Evolutionary conservation across 1,140 invertebrate species (phyloP).

Genomic region (Diuraphis noxia): DNA sequence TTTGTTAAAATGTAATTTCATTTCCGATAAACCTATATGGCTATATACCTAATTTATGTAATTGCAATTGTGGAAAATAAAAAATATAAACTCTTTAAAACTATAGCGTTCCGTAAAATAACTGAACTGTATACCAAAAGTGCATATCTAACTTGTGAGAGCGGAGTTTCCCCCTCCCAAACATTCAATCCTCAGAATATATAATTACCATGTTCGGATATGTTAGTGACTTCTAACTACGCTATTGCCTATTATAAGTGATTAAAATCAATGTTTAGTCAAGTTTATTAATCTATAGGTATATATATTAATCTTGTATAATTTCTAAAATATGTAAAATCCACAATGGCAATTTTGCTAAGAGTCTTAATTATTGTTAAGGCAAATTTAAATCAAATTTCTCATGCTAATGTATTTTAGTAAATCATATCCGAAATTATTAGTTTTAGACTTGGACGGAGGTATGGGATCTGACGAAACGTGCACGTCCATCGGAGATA

Average conservation of each 20-base stretch:
- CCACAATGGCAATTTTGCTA: neutral
- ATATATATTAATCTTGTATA: no score
- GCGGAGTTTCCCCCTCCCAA: neutral
- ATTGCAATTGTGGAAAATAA: no score
- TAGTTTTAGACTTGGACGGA: conserved; percentile 57
- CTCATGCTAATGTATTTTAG: neutral
- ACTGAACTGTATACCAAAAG: neutral
- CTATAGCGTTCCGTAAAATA: neutral
- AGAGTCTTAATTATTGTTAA: neutral
- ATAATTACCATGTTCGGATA: neutral
- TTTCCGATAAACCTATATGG: neutral
- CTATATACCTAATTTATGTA: no score
- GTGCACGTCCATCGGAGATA: conserved; percentile 79
- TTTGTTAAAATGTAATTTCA: neutral
- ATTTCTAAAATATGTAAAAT: no score
- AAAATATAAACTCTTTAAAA: neutral
- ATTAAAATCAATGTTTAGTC: neutral
- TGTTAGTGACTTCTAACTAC: no score
- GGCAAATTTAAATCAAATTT: neutral
- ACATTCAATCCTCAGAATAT: neutral
- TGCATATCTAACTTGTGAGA: neutral
- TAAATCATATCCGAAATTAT: neutral
- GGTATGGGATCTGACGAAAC: conserved; percentile 62
- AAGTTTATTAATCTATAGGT: no score
- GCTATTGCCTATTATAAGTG: neutral